A percentile compares a stretch with the other conserved stretches of the same genome.
Evolutionary conservation across 2,888 invertebrate genomes (phyloP).

Genomic region (Metellina segmentata): DNA sequence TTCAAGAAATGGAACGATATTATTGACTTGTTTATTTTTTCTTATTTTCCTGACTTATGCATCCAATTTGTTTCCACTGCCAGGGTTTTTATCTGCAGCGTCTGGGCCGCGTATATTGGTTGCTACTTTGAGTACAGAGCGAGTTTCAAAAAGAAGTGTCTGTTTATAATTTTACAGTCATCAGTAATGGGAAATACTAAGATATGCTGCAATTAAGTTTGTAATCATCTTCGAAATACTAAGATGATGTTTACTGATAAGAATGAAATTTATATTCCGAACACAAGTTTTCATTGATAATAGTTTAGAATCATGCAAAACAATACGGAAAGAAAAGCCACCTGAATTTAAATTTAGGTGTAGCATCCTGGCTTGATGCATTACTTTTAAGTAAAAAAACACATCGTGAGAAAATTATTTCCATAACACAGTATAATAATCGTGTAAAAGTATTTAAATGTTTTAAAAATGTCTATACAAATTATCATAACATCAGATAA

Average conservation of each 20-base stretch:
- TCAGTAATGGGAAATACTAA: neutral
- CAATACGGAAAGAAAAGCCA: neutral
- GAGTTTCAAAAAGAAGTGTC: neutral
- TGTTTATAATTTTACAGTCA: slow-evolving; percentile 4
- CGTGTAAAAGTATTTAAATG: no score
- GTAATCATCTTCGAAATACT: neutral
- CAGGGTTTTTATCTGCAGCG: neutral
- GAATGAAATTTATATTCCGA: neutral
- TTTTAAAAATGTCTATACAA: no score
- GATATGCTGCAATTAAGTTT: neutral
- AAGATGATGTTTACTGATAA: neutral
- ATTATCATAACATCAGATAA: no score
- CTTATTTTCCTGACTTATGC: neutral
- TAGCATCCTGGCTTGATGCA: no score
- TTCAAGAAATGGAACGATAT: slow-evolving; percentile 45
- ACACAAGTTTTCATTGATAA: neutral
- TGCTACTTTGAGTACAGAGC: neutral
- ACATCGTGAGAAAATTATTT: no score
- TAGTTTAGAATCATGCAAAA: neutral
- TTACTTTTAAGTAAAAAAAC: no score
- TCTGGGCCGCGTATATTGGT: neutral
- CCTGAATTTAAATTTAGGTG: no score
- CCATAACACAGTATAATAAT: no score
- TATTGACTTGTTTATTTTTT: neutral
- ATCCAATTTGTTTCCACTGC: neutral